Evolutionary conservation across 2,113 vertebrate species (phyloP).

Genomic region (Tautogolabrus adspersus): DNA sequence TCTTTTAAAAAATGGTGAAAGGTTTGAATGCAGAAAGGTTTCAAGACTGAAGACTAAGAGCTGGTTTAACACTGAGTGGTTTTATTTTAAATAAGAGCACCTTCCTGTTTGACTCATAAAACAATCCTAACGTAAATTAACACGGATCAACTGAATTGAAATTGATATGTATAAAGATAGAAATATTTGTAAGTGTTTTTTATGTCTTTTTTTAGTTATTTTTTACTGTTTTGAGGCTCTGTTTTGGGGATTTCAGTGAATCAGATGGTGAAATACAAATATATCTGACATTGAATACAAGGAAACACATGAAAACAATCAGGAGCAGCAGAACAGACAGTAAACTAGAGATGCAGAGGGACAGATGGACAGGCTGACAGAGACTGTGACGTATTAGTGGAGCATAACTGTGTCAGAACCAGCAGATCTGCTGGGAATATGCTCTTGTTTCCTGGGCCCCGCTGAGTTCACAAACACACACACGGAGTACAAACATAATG

Average conservation of each 20-base stretch:
- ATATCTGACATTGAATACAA: not conserved
- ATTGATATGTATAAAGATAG: too few species aligned
- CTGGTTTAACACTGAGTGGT: too few species aligned
- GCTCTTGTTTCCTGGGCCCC: slow-evolving; percentile 58
- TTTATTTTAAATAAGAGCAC: too few species aligned
- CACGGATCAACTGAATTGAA: too few species aligned
- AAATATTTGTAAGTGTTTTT: too few species aligned
- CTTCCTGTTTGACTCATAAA: too few species aligned
- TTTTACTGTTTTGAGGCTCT: not conserved
- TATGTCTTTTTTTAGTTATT: too few species aligned
- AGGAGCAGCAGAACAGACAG: not conserved
- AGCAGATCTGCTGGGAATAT: slow-evolving; percentile 63
- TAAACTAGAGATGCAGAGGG: not conserved
- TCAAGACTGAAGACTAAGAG: too few species aligned
- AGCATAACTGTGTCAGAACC: slow-evolving; percentile 43
- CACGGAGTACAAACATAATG: slow-evolving; percentile 6
- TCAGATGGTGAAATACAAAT: not conserved
- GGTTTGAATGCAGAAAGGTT: too few species aligned
- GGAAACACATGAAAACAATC: not conserved
- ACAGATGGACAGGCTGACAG: slow-evolving; percentile 46
- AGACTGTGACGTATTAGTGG: slow-evolving; percentile 8
- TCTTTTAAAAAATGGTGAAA: too few species aligned
- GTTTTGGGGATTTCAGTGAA: not conserved
- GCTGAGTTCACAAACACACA: slow-evolving; percentile 38
- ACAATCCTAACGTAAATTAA: too few species aligned